phyloP scores from a whole-genome alignment of 2,888 invertebrate species.

The Germaria angustata region DNA sequence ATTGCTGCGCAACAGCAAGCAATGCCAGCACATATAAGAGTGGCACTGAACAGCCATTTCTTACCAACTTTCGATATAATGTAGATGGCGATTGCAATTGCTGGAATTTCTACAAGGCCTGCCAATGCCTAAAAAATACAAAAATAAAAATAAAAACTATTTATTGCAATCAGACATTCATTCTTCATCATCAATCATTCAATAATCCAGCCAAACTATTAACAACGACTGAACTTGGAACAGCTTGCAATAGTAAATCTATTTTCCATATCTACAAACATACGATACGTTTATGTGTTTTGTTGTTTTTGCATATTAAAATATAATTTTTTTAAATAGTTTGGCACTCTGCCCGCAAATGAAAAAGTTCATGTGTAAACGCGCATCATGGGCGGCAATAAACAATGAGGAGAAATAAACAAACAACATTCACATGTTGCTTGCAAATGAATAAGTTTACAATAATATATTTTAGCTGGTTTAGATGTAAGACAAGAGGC shows the following conservation, averaged over 20 bases:
- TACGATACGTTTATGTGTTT: too few relatives aligned
- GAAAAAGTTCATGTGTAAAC: slow-evolving; percentile 26
- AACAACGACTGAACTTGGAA: slow-evolving; percentile 1
- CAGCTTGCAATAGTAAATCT: slow-evolving; percentile 15
- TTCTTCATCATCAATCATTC: neutral
- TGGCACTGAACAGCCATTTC: slow-evolving; percentile 86
- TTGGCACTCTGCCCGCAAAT: slow-evolving; percentile 59
- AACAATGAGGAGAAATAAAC: neutral
- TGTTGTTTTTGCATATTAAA: slow-evolving; percentile 49
- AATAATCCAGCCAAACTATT: neutral
- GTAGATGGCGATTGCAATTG: slow-evolving; percentile 87
- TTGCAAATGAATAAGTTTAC: slow-evolving; percentile 8
- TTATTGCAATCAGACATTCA: neutral
- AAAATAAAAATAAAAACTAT: neutral
- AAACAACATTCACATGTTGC: slow-evolving; percentile 46
- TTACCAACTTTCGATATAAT: slow-evolving; percentile 88
- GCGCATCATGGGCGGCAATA: slow-evolving; percentile 11
- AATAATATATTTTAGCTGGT: neutral
- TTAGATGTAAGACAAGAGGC: neutral
- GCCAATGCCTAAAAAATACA: slow-evolving; percentile 81
- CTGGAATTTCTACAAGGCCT: slow-evolving; percentile 89
- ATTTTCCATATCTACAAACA: too few relatives aligned
- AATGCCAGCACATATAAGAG: slow-evolving; percentile 85
- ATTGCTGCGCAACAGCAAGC: slow-evolving; percentile 85
- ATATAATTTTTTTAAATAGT: slow-evolving; percentile 45